phyloP scores from a whole-genome alignment of 2,888 invertebrate species.

The Homarus gammarus region DNA sequence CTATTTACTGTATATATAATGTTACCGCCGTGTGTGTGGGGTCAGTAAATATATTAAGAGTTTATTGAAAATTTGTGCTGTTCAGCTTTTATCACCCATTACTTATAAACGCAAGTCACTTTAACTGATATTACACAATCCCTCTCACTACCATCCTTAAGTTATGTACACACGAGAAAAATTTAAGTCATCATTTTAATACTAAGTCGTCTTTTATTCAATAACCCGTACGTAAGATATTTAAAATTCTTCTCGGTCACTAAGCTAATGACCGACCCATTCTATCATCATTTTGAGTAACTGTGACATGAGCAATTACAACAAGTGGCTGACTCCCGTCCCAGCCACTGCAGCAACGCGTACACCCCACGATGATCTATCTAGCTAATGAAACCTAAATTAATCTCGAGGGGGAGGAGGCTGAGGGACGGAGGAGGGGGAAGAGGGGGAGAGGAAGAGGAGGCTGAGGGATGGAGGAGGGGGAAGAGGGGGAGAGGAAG shows the following conservation, averaged over 20 bases:
- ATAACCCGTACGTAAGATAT: background rate
- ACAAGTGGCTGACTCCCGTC: background rate
- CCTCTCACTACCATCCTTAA: too few relatives aligned
- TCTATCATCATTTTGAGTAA: background rate
- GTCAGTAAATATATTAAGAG: too few relatives aligned
- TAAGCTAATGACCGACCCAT: background rate
- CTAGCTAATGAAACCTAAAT: background rate
- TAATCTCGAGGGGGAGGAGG: background rate
- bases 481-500: background rate
- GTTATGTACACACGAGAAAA: too few relatives aligned
- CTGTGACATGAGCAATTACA: background rate
- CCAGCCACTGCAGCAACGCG: background rate
- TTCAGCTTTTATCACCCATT: too few relatives aligned
- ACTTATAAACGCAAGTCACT: too few relatives aligned
- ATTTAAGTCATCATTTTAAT: too few relatives aligned
- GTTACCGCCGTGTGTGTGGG: too few relatives aligned
- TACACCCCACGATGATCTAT: background rate
- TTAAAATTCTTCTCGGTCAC: background rate
- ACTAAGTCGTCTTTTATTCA: too few relatives aligned
- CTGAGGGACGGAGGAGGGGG: background rate
- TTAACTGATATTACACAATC: too few relatives aligned
- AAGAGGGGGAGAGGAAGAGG: background rate
- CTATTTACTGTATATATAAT: too few relatives aligned
- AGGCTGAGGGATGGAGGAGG: background rate
- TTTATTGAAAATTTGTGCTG: too few relatives aligned